phyloP scores from a whole-genome alignment of 2,797 vertebrate species.

The Clarias pachynema region DNA sequence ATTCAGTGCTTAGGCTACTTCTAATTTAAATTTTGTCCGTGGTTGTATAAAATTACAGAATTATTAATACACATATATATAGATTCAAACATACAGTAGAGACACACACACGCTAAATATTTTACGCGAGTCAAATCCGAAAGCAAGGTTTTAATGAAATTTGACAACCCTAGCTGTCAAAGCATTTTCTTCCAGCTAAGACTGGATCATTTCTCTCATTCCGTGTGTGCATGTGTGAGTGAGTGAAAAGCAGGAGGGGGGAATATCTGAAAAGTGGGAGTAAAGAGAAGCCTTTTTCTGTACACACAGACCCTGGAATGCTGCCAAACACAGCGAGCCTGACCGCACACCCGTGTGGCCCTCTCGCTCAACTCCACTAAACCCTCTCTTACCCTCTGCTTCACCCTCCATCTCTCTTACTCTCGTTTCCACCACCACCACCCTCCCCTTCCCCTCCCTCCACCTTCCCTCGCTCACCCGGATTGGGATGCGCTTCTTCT shows the following conservation, averaged over 20 bases:
- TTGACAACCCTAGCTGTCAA: neutral
- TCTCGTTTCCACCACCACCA: constrained; percentile 54
- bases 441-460: constrained; percentile 46
- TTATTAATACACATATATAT: neutral
- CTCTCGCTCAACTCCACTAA: constrained; percentile 70
- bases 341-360: constrained; percentile 57
- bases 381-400: constrained; percentile 60
- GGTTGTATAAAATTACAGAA: neutral
- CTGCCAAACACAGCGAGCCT: constrained; percentile 70
- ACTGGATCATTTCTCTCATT: constrained; percentile 8
- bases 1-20: neutral
- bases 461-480: constrained; percentile 79
- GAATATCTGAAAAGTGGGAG: constrained; percentile 58
- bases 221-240: constrained; percentile 15
- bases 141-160: constrained; percentile 1
- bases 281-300: constrained; percentile 68
- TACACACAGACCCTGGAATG: constrained; percentile 76
- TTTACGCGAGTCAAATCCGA: neutral
- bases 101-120: neutral
- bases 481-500: constrained; percentile 88
- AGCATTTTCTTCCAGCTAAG: neutral
- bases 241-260: constrained; percentile 3
- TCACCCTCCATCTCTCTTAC: constrained; percentile 60
- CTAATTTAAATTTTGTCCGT: neutral
- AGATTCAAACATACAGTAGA: neutral